These are phyloP conservation scores for Drosophila melanica DNA, from an alignment of 1,140 invertebrate species.

Conservation along the genomic window DNA sequence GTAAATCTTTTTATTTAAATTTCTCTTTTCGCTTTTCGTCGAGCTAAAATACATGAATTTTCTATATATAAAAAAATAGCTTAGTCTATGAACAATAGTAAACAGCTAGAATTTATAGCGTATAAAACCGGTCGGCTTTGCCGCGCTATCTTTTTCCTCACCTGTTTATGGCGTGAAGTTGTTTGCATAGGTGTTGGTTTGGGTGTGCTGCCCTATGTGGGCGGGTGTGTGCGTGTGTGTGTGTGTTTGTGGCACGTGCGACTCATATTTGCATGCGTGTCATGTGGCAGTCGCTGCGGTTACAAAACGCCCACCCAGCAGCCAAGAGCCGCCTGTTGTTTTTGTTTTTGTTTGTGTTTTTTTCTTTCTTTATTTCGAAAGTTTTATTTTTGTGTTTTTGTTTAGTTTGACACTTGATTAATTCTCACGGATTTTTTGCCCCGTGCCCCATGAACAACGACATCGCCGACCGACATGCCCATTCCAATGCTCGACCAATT, in stretches of 20 bases:
- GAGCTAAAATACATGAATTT: too few relatives aligned
- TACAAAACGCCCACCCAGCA: constrained; percentile 38
- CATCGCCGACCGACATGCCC: constrained; percentile 4
- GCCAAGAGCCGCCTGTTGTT: constrained; percentile 60
- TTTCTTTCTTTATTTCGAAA: constrained; percentile 49
- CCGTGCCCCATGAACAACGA: constrained; percentile 18
- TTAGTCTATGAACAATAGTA: too few relatives aligned
- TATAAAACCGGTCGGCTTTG: not conserved
- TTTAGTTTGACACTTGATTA: constrained; percentile 83
- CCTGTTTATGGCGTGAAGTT: constrained; percentile 52
- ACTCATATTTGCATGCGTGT: constrained; percentile 82
- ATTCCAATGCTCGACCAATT: not conserved
- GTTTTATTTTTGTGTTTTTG: constrained; percentile 61
- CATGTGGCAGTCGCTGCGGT: constrained; percentile 77
- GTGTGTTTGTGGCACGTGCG: constrained; percentile 70
- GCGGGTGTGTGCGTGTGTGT: constrained; percentile 43
- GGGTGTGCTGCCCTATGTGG: constrained; percentile 42
- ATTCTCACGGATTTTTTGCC: constrained; percentile 71
- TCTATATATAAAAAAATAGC: too few relatives aligned
- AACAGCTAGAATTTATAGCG: not conserved
- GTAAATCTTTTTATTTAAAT: too few relatives aligned
- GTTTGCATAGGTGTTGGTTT: constrained; percentile 56
- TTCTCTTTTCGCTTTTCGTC: too few relatives aligned
- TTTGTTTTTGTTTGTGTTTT: constrained; percentile 61
- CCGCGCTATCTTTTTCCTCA: constrained; percentile 2